phyloP scores from a whole-genome alignment of 1,140 invertebrate species.

The Scaptomyza pallida region DNA sequence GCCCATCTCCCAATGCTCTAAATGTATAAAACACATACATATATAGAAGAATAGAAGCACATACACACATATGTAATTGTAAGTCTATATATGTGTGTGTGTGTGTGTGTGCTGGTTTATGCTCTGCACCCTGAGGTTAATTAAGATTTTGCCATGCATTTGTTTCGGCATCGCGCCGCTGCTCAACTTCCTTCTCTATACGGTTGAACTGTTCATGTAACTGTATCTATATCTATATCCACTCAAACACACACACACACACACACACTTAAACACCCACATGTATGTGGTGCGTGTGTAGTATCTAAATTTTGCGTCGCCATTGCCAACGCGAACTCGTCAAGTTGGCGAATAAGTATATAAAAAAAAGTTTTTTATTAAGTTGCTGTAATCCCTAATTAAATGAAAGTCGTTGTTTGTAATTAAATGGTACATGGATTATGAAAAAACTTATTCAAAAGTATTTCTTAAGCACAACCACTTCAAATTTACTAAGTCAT shows the following conservation, averaged over 20 bases:
- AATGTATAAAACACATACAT: slow-evolving; percentile 13
- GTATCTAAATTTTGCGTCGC: slow-evolving; percentile 5
- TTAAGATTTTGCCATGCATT: slow-evolving; percentile 79
- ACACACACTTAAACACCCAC: not conserved
- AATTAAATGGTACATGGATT: slow-evolving; percentile 57
- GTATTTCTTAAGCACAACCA: not conserved
- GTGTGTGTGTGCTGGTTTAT: slow-evolving; percentile 58
- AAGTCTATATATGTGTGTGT: not conserved
- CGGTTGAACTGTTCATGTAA: not conserved
- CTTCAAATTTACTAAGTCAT: not conserved
- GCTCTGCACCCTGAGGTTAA: slow-evolving; percentile 74
- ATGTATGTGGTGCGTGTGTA: not conserved
- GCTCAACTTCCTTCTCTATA: slow-evolving; percentile 22
- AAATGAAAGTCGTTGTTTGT: slow-evolving; percentile 64
- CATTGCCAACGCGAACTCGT: slow-evolving; percentile 4
- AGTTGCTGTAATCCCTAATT: slow-evolving; percentile 78
- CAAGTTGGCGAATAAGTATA: slow-evolving; percentile 58
- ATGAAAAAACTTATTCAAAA: not conserved
- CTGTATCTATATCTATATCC: slow-evolving; percentile 1
- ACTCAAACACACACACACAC: not conserved
- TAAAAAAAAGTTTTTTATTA: slow-evolving; percentile 63
- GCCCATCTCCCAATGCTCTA: slow-evolving; percentile 4
- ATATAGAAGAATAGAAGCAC: not conserved
- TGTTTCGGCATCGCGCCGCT: slow-evolving; percentile 65
- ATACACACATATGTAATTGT: slow-evolving; percentile 7